Conservation (phyloP, 2,113 vertebrate species). For the Rostratula benghalensis region DNA sequence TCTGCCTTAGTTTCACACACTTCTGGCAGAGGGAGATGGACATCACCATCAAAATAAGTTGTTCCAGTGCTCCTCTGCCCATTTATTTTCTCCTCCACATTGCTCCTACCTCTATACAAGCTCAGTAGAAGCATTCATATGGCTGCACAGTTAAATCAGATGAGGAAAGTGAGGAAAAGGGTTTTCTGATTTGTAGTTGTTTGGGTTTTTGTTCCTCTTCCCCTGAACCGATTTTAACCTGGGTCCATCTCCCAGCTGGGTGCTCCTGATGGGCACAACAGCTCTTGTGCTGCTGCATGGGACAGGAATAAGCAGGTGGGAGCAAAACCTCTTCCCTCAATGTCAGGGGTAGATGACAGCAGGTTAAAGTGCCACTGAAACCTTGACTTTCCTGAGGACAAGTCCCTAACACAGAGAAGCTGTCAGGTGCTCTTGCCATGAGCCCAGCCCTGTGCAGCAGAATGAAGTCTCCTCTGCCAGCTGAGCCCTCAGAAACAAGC, state of each 20-base stretch:
- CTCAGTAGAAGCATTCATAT: background rate
- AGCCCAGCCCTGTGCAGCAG: background rate
- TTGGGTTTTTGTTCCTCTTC: background rate
- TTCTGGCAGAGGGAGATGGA: background rate
- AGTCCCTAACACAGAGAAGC: background rate
- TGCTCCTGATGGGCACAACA: background rate
- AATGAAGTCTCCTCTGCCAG: background rate
- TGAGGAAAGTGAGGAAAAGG: background rate
- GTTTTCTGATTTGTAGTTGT: background rate
- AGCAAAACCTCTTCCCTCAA: background rate
- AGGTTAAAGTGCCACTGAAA: background rate
- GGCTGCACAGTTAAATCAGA: background rate
- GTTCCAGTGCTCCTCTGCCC: background rate
- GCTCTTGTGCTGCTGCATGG: accelerated
- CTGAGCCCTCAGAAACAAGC: background rate
- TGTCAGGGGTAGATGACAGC: background rate
- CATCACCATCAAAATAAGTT: background rate
- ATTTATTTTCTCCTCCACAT: background rate
- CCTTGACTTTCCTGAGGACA: background rate
- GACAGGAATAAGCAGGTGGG: background rate
- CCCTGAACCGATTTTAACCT: background rate
- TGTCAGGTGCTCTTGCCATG: background rate
- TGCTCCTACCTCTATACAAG: background rate
- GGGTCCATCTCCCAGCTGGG: background rate
- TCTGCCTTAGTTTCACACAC: background rate